Base-by-base conservation (phyloP, 2,797 vertebrate species). In the Phoxinus dragarum region DNA sequence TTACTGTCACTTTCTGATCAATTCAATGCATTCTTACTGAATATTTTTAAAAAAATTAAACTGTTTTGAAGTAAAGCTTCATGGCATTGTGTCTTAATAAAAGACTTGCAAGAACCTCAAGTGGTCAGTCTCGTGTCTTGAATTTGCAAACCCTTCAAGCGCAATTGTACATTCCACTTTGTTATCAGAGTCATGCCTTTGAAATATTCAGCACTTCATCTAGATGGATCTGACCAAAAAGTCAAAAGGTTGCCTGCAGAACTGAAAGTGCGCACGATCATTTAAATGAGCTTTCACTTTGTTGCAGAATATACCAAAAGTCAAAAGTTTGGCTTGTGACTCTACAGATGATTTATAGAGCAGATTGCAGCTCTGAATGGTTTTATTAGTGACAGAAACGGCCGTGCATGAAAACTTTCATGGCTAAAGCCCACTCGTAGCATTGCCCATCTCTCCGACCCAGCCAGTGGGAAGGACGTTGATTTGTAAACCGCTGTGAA, bases 151-250 rank as follows among this genome's bases (percentile, higher is more conserved):
- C 59, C 49, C 77, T 34, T 80, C 3, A 21, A 68, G 47, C 2
- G 4, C 31, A n/a, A n/a, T 38, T 67, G 21, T 54, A 52, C 64
- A 67, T 80, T 69, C 31, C 5, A 6, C 79, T 80, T 80, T 67
- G 44, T 52, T 69, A 52, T 27, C 31, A 54, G 21, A 68, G 42
- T 36, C 54, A 54, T 44, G 44, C 44, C 52, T 36, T 80, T 80
- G 61, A 80, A 80, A 52, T 68, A 68, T 67, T 52, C 64, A 80
- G 34, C 17, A 36, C 79, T 80, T 80, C 31, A 49, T 36, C 64
- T 54, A 16, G 17, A 80, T 47, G n/a, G 77, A 67, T 54, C 79
- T 69, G 44, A 80, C 42, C 64, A n/a, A 80, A 52, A 69, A 68
- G 64, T 68, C 31, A 52, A 67, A 80, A 54, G 79, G 61, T 49